Percentiles rank a stretch among this genome's conserved stretches.
Conservation (phyloP, 1,140 invertebrate species). For the Meloidogyne floridensis region DNA sequence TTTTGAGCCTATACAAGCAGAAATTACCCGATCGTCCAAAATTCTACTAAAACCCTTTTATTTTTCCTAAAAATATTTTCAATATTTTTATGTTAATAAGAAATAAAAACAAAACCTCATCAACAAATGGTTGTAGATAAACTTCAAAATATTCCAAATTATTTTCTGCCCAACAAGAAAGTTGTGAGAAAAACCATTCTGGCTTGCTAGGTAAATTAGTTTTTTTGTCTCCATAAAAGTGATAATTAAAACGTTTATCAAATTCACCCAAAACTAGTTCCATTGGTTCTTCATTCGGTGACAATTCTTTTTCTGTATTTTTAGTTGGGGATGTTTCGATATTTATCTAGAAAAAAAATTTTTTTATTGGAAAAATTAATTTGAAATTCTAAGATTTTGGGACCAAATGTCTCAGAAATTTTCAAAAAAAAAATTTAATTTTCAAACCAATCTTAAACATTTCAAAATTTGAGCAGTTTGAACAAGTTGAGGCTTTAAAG, state of each 20-base stretch:
- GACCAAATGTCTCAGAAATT: slow-evolving; percentile 1
- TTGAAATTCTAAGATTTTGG: no score
- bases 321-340: slow-evolving; percentile 4
- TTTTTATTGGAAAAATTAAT: no score
- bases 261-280: slow-evolving; percentile 35
- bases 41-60: no score
- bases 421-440: neutral
- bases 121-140: slow-evolving; percentile 40
- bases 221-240: slow-evolving; percentile 48
- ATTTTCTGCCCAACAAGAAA: slow-evolving; percentile 42
- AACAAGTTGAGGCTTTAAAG: slow-evolving; percentile 24
- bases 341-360: slow-evolving; percentile 16
- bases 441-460: slow-evolving; percentile 24
- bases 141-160: slow-evolving; percentile 51
- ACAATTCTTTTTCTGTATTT: neutral
- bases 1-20: no score
- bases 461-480: slow-evolving; percentile 38
- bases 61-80: no score
- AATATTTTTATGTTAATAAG: neutral
- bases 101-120: slow-evolving; percentile 34
- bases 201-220: slow-evolving; percentile 47
- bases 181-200: slow-evolving; percentile 53
- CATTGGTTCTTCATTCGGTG: neutral
- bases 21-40: no score
- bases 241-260: slow-evolving; percentile 46